These are phyloP conservation scores for Pseudeuparius sepicola DNA, from an alignment of 2,888 invertebrate species.

Conservation along the genomic window DNA sequence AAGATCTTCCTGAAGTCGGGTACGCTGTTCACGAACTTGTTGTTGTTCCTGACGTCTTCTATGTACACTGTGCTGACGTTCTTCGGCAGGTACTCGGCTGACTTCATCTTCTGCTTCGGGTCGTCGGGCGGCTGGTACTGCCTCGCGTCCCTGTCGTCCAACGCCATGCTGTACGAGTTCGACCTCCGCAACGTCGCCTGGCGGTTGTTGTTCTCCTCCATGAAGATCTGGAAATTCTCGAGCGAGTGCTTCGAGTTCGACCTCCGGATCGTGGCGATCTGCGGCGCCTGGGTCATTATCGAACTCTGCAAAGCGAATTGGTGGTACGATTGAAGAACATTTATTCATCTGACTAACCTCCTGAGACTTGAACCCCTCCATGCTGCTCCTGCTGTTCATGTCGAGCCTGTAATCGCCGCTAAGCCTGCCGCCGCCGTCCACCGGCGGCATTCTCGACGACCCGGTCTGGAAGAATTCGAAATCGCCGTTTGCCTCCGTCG, in stretches of 20 bases:
- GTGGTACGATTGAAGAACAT: too few relatives aligned
- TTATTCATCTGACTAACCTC: too few relatives aligned
- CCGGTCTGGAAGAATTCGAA: conserved; percentile 50
- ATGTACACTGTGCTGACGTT: conserved; percentile 25
- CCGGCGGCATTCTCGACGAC: too few relatives aligned
- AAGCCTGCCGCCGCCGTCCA: too few relatives aligned
- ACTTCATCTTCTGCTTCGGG: conserved; percentile 28
- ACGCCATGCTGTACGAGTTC: conserved; percentile 33
- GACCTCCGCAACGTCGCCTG: conserved; percentile 30
- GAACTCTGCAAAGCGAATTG: too few relatives aligned
- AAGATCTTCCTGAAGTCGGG: conserved; percentile 48
- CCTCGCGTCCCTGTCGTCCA: conserved; percentile 26
- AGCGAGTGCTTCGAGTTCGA: conserved; percentile 35
- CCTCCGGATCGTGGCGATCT: too few relatives aligned
- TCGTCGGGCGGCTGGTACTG: conserved; percentile 14
- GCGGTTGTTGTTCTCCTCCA: conserved; percentile 24
- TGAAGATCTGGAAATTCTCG: conserved; percentile 35
- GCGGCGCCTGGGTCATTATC: too few relatives aligned
- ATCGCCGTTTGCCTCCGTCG: conserved; percentile 54
- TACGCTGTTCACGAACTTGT: conserved; percentile 40
- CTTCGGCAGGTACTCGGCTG: conserved; percentile 31
- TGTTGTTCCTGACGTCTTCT: conserved; percentile 24
- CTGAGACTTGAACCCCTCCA: too few relatives aligned
- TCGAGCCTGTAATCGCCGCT: too few relatives aligned
- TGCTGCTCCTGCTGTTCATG: too few relatives aligned